Base-by-base conservation (phyloP, 2,888 invertebrate genomes). In the Noctua comes region DNA sequence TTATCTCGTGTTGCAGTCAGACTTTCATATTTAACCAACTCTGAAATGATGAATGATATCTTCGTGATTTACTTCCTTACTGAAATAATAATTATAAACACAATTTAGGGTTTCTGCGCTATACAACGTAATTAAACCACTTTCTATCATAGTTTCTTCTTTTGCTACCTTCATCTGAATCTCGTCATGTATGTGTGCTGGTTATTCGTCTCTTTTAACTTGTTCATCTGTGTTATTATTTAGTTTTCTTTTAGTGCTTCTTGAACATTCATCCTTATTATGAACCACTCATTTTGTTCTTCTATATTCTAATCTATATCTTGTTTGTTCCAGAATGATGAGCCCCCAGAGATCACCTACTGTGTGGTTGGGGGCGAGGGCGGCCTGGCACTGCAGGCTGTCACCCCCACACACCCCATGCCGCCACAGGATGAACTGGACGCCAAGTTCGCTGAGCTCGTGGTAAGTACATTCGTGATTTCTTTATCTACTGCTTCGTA, bases 301-400 rank as follows among this genome's bases (percentile, higher is more conserved):
- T 46, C 24, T 5, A 31, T 24, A 36, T 46, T n/a, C 27, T 74
- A 57, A 76, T 31, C 1, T 18, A 11, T 57, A 11, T 71, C 1
- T 18, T 54, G 0, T 73, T 77, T 82, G 31, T 97, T 97, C 0
- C 97, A 98, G 98, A 98, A 98, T 97, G 99, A 99, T 94, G 99
- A 99, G 95, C 99, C 99, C 27, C 99, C 99, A 83, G 99, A 99
- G 97, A 99, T 99, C 94, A 98, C 98, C 71, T 98, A 99, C 96
- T 99, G 99, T 94, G 99, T 99, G 94, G 99, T 99, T 93, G 99
- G 99, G 92, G 98, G 98, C 89, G 98, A 98, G 83, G 98, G 98
- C 21, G 98, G 98, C 11, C 97, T 99, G 92, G 98, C 98, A 85
- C 97, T 99, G 90, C 99, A 99, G 96, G 98, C 98, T 2, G 98